Evolutionary conservation across 2,888 invertebrate genomes (phyloP), one percentile per base, ranked within the genome.

Genomic region (Unio pictorum): DNA sequence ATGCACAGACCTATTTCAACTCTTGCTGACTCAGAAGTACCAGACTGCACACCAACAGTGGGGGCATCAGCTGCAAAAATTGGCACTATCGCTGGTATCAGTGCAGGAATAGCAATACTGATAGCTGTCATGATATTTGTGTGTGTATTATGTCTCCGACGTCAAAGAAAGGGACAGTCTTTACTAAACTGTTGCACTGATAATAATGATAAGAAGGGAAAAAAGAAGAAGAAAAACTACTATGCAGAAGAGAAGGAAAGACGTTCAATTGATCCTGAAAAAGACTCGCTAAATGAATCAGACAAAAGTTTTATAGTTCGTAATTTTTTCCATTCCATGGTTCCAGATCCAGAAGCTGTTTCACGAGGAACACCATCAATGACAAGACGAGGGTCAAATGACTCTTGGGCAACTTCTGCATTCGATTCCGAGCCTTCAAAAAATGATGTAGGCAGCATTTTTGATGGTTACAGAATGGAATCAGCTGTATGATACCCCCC

Each of bases 251-350:
- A 77, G 55, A 84, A 83, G 71, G 74, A 79, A 59, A 75, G 73
- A 57, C 72, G 81, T 6, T 77, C 77, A 54, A 64, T 71, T 62
- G 82, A 86, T 65, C 72, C 79, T 56, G 84, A 86, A 57, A 73
- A 75, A 56, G 78, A 80, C 17, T 86, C 86, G 28, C 68, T 86
- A 8, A 84, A 81, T 61, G 82, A 84, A 60, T 87, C 87, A 2
- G 86, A 87, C 66, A 84, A 84, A 75, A 82, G 84, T 73, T 87
- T 83, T 79, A 84, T 85, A 61, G 83, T 87, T 60, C 67, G 84
- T 6, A 82, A 85, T 59, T 87, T 82, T 69, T 85, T 87, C 72
- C 81, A 84, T 68, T 80, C 83, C 26, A 83, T 86, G 81, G 81
- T 75, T 20, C 79, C 82, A 8, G 78, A 82, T 58, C 81, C 80